Conservation (phyloP, 2,888 invertebrate genomes). For the Hydroisotoma schaefferi region DNA sequence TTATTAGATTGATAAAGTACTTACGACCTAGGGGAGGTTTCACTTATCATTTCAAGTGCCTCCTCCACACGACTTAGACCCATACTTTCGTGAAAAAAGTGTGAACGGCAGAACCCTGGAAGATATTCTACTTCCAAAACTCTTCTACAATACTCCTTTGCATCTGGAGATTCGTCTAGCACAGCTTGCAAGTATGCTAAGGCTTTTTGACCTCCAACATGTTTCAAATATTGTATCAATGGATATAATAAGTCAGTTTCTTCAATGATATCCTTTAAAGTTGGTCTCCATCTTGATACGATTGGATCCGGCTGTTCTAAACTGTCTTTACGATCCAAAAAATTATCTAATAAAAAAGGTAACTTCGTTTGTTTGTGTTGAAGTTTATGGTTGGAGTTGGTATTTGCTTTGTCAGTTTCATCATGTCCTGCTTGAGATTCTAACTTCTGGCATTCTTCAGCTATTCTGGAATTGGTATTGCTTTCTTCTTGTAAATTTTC, state of each 20-base stretch:
- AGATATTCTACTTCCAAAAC: slow-evolving; percentile 43
- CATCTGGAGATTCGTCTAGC: slow-evolving; percentile 43
- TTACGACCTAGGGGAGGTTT: slow-evolving; percentile 5
- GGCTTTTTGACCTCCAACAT: slow-evolving; percentile 39
- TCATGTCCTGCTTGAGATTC: no score
- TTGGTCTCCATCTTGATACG: slow-evolving; percentile 43
- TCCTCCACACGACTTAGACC: slow-evolving; percentile 43
- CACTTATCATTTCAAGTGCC: slow-evolving; percentile 40
- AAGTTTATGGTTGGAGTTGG: neutral
- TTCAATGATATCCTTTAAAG: slow-evolving; percentile 37
- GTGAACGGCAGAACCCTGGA: slow-evolving; percentile 42
- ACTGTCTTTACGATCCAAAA: slow-evolving; percentile 39
- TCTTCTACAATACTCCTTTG: slow-evolving; percentile 40
- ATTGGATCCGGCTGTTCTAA: slow-evolving; percentile 42
- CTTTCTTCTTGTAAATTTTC: no score
- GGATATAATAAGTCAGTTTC: slow-evolving; percentile 46
- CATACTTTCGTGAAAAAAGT: slow-evolving; percentile 40
- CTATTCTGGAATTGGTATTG: no score
- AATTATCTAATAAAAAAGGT: slow-evolving; percentile 43
- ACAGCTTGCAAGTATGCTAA: slow-evolving; percentile 47
- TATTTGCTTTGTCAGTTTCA: neutral
- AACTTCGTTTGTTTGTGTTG: slow-evolving; percentile 10
- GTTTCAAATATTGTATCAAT: slow-evolving; percentile 45
- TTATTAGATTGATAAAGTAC: slow-evolving; percentile 6
- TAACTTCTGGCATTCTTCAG: no score